Evolutionary conservation across 2,888 invertebrate species (phyloP), one percentile per base, ranked within the genome.

Genomic region (Lutraria lutraria): DNA sequence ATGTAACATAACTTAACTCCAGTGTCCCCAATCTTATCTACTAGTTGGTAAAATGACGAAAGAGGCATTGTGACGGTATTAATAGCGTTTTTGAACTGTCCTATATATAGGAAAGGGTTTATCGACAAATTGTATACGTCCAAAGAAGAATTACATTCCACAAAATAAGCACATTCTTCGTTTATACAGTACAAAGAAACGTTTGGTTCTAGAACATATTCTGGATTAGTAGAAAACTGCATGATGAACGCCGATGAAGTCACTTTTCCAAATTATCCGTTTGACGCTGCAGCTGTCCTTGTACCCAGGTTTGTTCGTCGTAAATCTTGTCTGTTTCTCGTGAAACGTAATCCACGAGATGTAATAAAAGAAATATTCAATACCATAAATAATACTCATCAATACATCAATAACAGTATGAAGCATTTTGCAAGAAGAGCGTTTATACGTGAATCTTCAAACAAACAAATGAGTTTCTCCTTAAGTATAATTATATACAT

Each of bases 131-230:
- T 88, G 86, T 90, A 93, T 16, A 94, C 89, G 79, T 94, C 89
- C 0, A 93, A 72, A n/a, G 83, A 63, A 0, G 52, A 68, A 4
- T 92, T 82, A 0, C 90, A 89, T 81, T 94, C 92, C 3, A 94
- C 83, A 88, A 94, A 93, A 25, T 87, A 72, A 3, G 94, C 93
- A 6, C 89, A 86, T 0, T 91, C 87, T 79, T 56, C 68, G 12
- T 90, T 91, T 19, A 94, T 54, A 31, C 90, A 89, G 56, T 93
- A 93, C 43, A 94, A 81, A n/a, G 93, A 90, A 8, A 94, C 90
- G 21, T 86, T 91, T n/a, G 90, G 89, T 29, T 87, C 85, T 31
- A 94, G 86, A 43, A 93, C 90, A 79, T 89, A 93, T 0, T 85
- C 79, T 0, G 93, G 92, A 60, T 88, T 85, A 3, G 87, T 89